Base-by-base conservation (phyloP, 2,113 vertebrate species). In the Periophthalmus modestus region DNA sequence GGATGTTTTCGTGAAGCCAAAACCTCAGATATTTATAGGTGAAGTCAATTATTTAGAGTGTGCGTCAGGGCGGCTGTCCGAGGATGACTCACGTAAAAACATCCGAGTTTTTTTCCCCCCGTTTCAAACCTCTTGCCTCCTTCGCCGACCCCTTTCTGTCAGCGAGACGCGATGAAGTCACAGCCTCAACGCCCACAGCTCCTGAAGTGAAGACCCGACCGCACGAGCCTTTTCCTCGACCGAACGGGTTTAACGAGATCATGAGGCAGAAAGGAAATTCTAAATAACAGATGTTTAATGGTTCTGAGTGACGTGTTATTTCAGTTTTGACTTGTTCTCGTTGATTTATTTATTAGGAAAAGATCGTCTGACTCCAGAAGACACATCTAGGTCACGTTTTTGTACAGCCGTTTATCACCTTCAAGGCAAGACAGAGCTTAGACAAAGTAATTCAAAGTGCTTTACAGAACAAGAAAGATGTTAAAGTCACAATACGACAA, bases 101-200 rank as follows among this genome's bases (percentile, higher is more conserved):
- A 71, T 18, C 36, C 33, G 67, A 18, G 7, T n/a, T 14, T 7
- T 43, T 55, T 62, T 19, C 58, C 54, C 69, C 68, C 69, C 68
- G 36, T 54, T 58, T 23, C 65, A 70, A 48, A 70, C 46, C 28
- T 39, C 11, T 14, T 67, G 10, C 9, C 73, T 70, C 77, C 6
- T 70, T 59, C 28, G 57, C 66, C 67, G 69, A 78, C 80, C 82
- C 81, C 72, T 24, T 80, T 82, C 80, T 82, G 77, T 86, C 86
- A 74, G 43, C 80, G 77, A 68, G 59, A 23, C 3, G 3, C 73
- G 81, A 85, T 89, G 84, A 88, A 80, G 84, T 87, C 86, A 86
- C 73, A 75, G 79, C 62, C 57, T 10, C n/a, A 7, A 10, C 39
- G 11, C 23, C 77, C 73, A 75, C 58, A 69, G 55, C 52, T 58